Evolutionary conservation across 2,113 vertebrate species (phyloP).

Genomic region (Recurvirostra avosetta): DNA sequence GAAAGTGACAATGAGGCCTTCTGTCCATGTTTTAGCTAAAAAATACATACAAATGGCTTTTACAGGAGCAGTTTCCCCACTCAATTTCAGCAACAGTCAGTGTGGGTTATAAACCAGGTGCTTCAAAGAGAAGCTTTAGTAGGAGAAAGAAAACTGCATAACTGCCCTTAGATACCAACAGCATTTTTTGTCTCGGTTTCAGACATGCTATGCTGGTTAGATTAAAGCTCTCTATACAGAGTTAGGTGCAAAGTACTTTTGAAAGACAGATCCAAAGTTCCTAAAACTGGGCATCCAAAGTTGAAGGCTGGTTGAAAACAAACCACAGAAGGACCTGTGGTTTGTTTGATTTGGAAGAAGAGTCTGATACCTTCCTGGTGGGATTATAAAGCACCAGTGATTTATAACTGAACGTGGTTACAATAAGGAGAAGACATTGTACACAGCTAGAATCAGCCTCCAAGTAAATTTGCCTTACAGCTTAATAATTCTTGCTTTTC

Average conservation of each 20-base stretch:
- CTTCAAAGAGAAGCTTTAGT: neutral
- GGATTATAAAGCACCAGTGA: neutral
- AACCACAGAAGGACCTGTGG: neutral
- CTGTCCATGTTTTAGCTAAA: rapidly evolving
- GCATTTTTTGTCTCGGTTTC: neutral
- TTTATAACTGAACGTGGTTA: neutral
- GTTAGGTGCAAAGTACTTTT: neutral
- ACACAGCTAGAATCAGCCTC: neutral
- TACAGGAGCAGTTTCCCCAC: neutral
- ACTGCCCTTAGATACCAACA: rapidly evolving
- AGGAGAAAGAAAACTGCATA: neutral
- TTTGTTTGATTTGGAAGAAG: neutral
- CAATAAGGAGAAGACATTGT: neutral
- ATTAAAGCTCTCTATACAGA: neutral
- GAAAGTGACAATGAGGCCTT: neutral
- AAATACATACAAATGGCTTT: neutral
- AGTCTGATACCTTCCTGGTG: rapidly evolving
- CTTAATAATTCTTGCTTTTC: neutral
- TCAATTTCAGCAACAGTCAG: neutral
- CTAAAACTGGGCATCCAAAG: neutral
- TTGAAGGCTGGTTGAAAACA: neutral
- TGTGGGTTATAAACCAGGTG: neutral
- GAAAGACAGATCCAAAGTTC: neutral
- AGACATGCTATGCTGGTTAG: neutral
- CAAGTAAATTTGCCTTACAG: neutral